Evolutionary conservation across 92 coral and sea anemone genomes (phyloP), one percentile per base, ranked within the genome.

Genomic region (Nematostella vectensis): DNA sequence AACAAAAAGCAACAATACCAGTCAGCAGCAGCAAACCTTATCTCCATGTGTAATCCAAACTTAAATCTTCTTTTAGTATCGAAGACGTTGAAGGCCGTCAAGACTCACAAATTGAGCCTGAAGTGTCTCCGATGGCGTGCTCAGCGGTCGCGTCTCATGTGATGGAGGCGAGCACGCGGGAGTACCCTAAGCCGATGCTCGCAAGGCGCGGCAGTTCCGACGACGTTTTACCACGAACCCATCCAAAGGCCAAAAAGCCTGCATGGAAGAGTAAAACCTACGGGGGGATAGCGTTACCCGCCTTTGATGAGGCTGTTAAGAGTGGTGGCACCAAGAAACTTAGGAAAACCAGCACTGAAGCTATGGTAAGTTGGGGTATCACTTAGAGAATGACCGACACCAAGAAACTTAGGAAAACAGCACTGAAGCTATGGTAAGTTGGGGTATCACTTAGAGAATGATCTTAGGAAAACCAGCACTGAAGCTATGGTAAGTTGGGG

Each of bases 231-330:
- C 83, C 83, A n/a, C 51, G 89, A 21, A 27, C 57, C 43, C 58
- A 60, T 10, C 85, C 95, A 24, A 79, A 85, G 61, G 65, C 82
- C 43, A 78, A 85, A 33, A 79, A 80, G 55, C 76, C 93, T 21
- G 67, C 58, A 22, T 30, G 71, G 50, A 93, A 82, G 68, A 80
- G 79, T 61, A 80, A 82, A 57, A 78, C 78, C 21, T 82, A 78
- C 25, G 70, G 94, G 9, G 99, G 94, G 13, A 72, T 93, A 21
- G 85, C 80, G 39, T 69, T 93, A n/a, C 99, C 99, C 11, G 98
- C 96, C 1, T 67, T 93, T 20, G 93, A 83, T 3, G 96, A 93
- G 28, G 89, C 74, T n/a, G 52, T 81, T 44, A 79, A 61, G 12
- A 45, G 51, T 17, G 78, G 72, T 11, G 72, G 72, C 0, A 55